Percentiles rank a stretch among this genome's conserved stretches.
These are phyloP conservation scores for Callospermophilus lateralis DNA, from an alignment of 2,113 vertebrate species.

Conservation along the genomic window DNA sequence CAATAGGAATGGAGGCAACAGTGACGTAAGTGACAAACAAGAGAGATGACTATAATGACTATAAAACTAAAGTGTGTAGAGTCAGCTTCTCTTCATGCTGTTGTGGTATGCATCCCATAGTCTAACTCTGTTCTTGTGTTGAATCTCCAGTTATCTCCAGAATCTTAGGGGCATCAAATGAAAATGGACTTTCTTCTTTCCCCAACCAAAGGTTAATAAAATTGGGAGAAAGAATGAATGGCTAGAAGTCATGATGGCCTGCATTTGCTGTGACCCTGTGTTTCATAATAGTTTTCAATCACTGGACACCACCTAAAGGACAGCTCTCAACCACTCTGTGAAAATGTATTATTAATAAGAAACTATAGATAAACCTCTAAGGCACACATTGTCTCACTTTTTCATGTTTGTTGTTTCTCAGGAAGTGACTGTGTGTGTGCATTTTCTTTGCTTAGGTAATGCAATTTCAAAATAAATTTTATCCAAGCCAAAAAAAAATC, in stretches of 20 bases:
- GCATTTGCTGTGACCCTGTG: constrained; percentile 81
- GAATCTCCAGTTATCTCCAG: constrained; percentile 94
- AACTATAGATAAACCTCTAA: constrained; percentile 85
- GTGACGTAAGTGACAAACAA: constrained; percentile 93
- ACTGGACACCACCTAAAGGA: constrained; percentile 72
- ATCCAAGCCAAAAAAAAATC: constrained; percentile 81
- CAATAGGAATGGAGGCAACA: constrained; percentile 93
- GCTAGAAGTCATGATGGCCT: not conserved
- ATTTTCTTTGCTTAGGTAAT: not conserved
- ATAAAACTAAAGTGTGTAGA: constrained; percentile 96
- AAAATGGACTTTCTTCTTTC: constrained; percentile 91
- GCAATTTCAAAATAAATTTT: constrained; percentile 24
- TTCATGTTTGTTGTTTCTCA: not conserved
- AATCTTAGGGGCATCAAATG: constrained; percentile 93
- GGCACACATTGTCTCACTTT: not conserved
- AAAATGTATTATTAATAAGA: constrained; percentile 87
- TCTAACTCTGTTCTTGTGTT: constrained; percentile 91
- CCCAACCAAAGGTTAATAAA: constrained; percentile 86
- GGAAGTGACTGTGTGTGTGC: constrained; percentile 74
- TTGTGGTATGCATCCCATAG: constrained; percentile 94
- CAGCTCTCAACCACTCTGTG: constrained; percentile 80
- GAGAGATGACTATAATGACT: constrained; percentile 93
- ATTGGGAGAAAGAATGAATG: not conserved
- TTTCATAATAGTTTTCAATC: not conserved
- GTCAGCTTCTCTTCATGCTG: constrained; percentile 93